Evolutionary conservation across 2,113 vertebrate genomes (phyloP).

Genomic region (Ceratotherium simum): DNA sequence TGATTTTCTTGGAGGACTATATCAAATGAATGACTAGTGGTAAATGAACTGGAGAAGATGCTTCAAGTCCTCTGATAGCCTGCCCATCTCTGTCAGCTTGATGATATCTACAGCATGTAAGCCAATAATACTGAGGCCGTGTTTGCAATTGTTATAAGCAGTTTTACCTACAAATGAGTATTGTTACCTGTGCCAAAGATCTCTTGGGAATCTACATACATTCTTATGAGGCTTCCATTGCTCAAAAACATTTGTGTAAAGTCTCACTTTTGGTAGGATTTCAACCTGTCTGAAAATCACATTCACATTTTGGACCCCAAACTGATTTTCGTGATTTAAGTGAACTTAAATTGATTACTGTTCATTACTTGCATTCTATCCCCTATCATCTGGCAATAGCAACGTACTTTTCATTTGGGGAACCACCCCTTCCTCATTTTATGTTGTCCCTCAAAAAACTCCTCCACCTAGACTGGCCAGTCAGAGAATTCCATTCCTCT

Average conservation of each 20-base stretch:
- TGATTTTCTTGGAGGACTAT: slow-evolving; percentile 12
- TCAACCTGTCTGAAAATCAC: slow-evolving; percentile 17
- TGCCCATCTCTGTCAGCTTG: not conserved
- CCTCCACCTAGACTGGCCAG: no score
- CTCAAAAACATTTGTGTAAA: not conserved
- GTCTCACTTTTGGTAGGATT: not conserved
- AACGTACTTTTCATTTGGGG: not conserved
- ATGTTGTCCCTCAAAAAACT: not conserved
- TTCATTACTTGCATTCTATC: not conserved
- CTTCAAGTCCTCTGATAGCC: not conserved
- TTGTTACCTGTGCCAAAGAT: not conserved
- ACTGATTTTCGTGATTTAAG: not conserved
- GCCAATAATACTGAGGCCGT: not conserved
- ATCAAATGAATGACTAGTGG: not conserved
- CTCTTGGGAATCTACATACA: not conserved
- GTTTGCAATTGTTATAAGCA: not conserved
- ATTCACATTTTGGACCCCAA: not conserved
- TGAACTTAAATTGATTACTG: not conserved
- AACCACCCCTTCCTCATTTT: not conserved
- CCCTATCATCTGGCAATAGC: not conserved
- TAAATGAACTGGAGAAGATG: not conserved
- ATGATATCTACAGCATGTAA: not conserved
- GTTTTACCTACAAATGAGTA: not conserved
- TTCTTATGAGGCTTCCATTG: not conserved
- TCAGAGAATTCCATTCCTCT: not conserved